Evolutionary conservation across 64 coral and sea anemone genomes (phyloP), one percentile per base, ranked within the genome.

Genomic region (Stylophora pistillata): DNA sequence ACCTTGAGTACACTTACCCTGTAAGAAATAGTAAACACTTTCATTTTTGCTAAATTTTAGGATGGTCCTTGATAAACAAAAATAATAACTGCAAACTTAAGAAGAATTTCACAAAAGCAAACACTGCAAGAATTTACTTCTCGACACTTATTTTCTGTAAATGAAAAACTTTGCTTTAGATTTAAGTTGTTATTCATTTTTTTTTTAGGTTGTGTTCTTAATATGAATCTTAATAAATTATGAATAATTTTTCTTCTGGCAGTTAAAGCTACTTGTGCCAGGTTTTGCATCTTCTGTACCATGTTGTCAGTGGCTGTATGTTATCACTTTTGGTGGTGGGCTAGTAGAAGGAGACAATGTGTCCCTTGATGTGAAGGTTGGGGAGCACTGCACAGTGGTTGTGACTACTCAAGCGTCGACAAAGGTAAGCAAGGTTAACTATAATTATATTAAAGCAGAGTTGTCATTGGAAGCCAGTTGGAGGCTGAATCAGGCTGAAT

Each of bases 311-410:
- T 94, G 92, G 92, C 79, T 94, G 20, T 94, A 94, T 70, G 34
- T 94, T n/a, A 94, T 94, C 69, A 90, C 92, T 2, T 94, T 78
- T 90, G 92, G 92, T 59, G 92, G 92, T 29, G 92, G 92, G 47
- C 81, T 94, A 63, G 92, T 94, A 0, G 92, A 94, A 68, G 92
- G 92, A 23, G 92, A 94, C 15, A 94, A 84, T 78, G 88, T 94
- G 18, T 21, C 58, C 23, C 64, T 94, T 86, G 80, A 94, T 82
- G 16, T 94, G 5, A 88, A 94, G 70, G 92, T 94, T 58, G 72
- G 53, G 14, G 68, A 90, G 33, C 26, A 86, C 31, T 89, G 79
- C 20, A 89, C 41, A 10, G 55, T 94, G 76, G 92, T 94, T 37
- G 87, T 90, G 13, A 94, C 92, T 55, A 89, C 92, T 71, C 92